Conservation (phyloP, 2,888 invertebrate genomes). For the Lycaena phlaeas region DNA sequence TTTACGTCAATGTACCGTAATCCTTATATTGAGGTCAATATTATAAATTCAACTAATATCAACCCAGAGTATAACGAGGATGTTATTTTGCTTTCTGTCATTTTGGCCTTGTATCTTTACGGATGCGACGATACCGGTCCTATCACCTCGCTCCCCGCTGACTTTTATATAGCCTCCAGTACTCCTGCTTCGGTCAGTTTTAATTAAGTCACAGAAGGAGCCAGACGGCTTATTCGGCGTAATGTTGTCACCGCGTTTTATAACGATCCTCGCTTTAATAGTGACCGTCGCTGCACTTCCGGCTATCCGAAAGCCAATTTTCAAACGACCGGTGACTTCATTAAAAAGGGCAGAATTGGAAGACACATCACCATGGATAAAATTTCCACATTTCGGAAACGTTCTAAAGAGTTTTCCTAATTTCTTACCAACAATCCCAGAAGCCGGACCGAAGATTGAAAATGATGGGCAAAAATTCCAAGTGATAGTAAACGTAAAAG, state of each 20-base stretch:
- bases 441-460: conserved; percentile 10
- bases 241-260: conserved; percentile 3
- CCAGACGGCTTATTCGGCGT: background rate
- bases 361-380: conserved; percentile 9
- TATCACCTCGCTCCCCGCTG: conserved; percentile 3
- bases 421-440: conserved; percentile 5
- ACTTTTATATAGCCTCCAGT: conserved; percentile 6
- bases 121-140: conserved; percentile 7
- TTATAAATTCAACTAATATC: conserved; percentile 4
- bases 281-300: conserved; percentile 4
- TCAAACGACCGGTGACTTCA: conserved; percentile 3
- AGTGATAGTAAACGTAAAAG: conserved; percentile 9
- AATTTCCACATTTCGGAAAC: conserved; percentile 8
- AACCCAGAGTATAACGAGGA: conserved; percentile 1
- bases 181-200: conserved; percentile 2
- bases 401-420: conserved; percentile 7
- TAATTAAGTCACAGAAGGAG: background rate
- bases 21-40: conserved; percentile 5
- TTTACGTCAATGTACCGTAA: background rate
- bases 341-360: background rate
- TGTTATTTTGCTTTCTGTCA: conserved; percentile 8
- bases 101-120: conserved; percentile 8
- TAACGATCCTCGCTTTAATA: background rate
- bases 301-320: background rate
- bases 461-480: conserved; percentile 3